These are phyloP conservation scores for Periophthalmodon schlosseri DNA, from an alignment of 2,113 vertebrate species.

Conservation along the genomic window DNA sequence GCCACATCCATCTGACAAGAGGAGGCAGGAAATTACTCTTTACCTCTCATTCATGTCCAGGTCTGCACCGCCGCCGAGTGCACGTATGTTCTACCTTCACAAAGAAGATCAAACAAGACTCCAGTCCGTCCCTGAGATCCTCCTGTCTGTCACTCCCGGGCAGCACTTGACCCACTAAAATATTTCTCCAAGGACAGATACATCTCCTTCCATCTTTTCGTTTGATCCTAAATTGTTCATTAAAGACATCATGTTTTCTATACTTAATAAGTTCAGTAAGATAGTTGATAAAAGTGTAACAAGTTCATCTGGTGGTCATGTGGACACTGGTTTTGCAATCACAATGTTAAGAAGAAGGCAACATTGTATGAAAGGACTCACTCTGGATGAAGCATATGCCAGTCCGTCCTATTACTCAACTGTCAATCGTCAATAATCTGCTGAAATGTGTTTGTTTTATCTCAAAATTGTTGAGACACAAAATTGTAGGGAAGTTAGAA, in stretches of 20 bases:
- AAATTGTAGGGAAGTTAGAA: too few species aligned
- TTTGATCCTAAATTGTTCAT: not conserved
- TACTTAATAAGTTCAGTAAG: not conserved
- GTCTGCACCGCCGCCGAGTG: constrained; percentile 7
- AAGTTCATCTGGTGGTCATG: not conserved
- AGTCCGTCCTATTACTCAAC: too few species aligned
- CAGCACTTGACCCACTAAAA: constrained; percentile 13
- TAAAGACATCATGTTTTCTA: not conserved
- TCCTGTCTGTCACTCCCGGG: constrained; percentile 13
- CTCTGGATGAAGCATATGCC: too few species aligned
- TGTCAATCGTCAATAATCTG: too few species aligned
- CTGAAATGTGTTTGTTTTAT: too few species aligned
- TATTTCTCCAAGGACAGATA: not conserved
- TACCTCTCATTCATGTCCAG: constrained; percentile 50
- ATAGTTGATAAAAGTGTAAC: not conserved
- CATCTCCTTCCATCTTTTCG: not conserved
- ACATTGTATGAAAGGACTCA: too few species aligned
- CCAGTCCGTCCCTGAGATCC: constrained; percentile 5
- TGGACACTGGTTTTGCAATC: too few species aligned
- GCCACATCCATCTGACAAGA: constrained; percentile 32
- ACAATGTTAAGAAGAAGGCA: too few species aligned
- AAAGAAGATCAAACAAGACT: constrained; percentile 27
- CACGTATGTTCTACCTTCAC: constrained; percentile 16
- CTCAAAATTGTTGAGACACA: too few species aligned
- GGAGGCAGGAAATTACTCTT: constrained; percentile 70